Percentiles rank a stretch among this genome's conserved stretches.
These are phyloP conservation scores for Cybosia mesomella DNA, from an alignment of 2,888 invertebrate genomes.

Conservation along the genomic window DNA sequence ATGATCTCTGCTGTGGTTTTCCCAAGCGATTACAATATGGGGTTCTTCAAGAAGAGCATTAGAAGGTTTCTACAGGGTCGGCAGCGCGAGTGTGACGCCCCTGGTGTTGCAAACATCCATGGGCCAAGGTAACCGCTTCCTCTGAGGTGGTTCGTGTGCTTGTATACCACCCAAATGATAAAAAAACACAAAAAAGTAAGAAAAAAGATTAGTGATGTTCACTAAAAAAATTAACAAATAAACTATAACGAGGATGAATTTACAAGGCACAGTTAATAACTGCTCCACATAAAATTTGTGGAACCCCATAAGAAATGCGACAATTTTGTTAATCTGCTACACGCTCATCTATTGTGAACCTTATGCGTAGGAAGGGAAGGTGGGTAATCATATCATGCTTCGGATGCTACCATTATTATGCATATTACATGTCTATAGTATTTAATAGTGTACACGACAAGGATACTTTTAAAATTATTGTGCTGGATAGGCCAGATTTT, in stretches of 20 bases:
- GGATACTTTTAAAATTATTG: constrained; percentile 28
- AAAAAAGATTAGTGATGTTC: too few species aligned
- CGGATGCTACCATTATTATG: constrained; percentile 51
- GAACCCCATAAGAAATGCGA: constrained; percentile 32
- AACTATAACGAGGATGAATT: constrained; percentile 34
- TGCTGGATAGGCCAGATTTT: constrained; percentile 27
- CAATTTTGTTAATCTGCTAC: constrained; percentile 35
- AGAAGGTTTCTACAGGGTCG: too few species aligned
- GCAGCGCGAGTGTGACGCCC: too few species aligned
- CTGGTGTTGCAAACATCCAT: too few species aligned
- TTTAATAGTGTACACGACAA: constrained; percentile 35
- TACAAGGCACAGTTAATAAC: constrained; percentile 41
- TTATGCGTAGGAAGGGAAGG: constrained; percentile 32
- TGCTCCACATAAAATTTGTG: constrained; percentile 30
- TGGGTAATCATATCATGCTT: constrained; percentile 43
- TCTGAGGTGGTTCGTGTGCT: too few species aligned
- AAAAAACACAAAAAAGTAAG: too few species aligned
- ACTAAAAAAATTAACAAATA: too few species aligned
- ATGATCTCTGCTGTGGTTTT: too few species aligned
- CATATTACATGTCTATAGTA: constrained; percentile 53
- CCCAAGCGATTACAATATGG: too few species aligned
- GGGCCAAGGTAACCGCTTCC: too few species aligned
- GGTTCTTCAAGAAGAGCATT: too few species aligned
- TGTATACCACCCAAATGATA: too few species aligned
- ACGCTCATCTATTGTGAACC: constrained; percentile 34